Base-by-base conservation (phyloP, 1,140 invertebrate species). In the Aphelinus atriplicis region DNA sequence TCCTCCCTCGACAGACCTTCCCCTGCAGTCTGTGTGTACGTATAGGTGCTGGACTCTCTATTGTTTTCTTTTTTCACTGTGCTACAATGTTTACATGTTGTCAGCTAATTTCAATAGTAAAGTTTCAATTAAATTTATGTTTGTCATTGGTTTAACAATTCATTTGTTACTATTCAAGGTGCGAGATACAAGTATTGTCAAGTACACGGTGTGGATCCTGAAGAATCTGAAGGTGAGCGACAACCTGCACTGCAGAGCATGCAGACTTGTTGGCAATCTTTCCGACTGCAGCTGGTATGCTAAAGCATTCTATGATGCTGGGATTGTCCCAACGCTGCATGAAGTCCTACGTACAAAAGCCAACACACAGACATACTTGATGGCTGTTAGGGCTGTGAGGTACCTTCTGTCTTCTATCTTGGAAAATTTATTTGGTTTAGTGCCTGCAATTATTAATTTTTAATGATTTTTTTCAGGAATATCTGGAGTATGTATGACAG, bases 251-350 rank as follows among this genome's bases (percentile, higher is more conserved):
- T 86, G 85, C 66, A 81, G 85, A 46, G 84, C 83, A n/a, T 87
- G 81, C 55, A 80, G 86, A 73, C 66, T 87, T 2, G 81, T 87
- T 45, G 81, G 85, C 50, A 88, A 87, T 77, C 79, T 88, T 43
- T 82, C 82, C 0, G 79, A 84, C 63, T 86, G 82, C 9, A 78
- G 71, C 3, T 80, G 80, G 76, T 80, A 84, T 71, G 85, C 85
- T 3, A 82, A 80, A 70, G 65, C 79, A 9, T 80, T 87, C 47
- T 84, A 78, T 61, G 64, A 85, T 45, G 79, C 76, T 60, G 82
- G 84, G 7, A 82, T 75, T 3, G 62, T 86, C 3, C 56, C 75
- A 71, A 70, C 61, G 42, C 77, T 84, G 45, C 26, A 76, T 43
- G 61, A 77, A n/a, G 56, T 81, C 7, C 72, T 85, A 9, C 75